These are phyloP conservation scores for Nibea coibor DNA, from an alignment of 2,113 vertebrate genomes.

Conservation along the genomic window DNA sequence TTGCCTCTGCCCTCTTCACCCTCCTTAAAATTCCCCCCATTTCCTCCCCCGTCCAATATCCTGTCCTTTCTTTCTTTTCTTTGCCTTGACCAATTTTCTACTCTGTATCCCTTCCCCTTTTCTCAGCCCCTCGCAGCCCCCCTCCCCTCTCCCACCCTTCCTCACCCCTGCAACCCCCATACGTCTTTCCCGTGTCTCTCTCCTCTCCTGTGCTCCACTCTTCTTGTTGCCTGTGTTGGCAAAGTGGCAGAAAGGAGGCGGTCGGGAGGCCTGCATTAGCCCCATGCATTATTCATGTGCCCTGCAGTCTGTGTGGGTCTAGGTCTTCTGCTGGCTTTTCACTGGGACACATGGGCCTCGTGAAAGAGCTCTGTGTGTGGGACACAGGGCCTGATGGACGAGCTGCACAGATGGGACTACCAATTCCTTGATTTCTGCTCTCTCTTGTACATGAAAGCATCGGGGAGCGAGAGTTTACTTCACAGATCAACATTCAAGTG, in stretches of 20 bases:
- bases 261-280: conserved; percentile 77
- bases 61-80: conserved; percentile 76
- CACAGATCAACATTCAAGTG: conserved; percentile 52
- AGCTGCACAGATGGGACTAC: conserved; percentile 62
- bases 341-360: conserved; percentile 55
- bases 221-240: conserved; percentile 63
- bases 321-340: conserved; percentile 67
- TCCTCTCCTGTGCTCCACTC: conserved; percentile 35
- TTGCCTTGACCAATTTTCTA: conserved; percentile 64
- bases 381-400: conserved; percentile 61
- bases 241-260: conserved; percentile 63
- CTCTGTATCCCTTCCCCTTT: conserved; percentile 64
- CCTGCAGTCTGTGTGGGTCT: conserved; percentile 76
- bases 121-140: conserved; percentile 58
- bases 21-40: conserved; percentile 66
- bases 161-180: conserved; percentile 50
- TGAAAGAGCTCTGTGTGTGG: conserved; percentile 61
- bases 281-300: conserved; percentile 84
- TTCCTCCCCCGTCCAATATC: conserved; percentile 69
- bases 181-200: conserved; percentile 42
- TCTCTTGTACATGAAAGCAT: conserved; percentile 34
- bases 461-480: conserved; percentile 31
- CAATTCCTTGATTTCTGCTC: conserved; percentile 48
- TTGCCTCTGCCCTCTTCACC: conserved; percentile 68
- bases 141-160: conserved; percentile 26